Evolutionary conservation across 2,888 invertebrate species (phyloP).

Genomic region (Anticlea derivata): DNA sequence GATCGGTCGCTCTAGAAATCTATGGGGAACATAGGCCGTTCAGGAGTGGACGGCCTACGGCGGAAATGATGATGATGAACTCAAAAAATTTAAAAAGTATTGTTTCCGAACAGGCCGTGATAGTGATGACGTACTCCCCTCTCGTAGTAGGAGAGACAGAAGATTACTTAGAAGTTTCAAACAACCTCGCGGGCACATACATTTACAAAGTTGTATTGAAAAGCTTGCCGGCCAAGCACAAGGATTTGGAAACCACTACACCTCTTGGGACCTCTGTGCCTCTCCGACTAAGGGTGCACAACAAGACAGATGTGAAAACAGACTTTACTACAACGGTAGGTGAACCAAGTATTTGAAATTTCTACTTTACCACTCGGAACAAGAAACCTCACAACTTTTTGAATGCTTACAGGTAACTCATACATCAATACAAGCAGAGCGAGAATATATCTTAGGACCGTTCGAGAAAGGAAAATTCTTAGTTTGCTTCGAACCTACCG

Average conservation of each 20-base stretch:
- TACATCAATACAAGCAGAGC: slow-evolving; percentile 60
- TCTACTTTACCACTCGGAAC: too few species aligned
- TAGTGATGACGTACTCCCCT: slow-evolving; percentile 66
- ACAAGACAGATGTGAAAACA: slow-evolving; percentile 57
- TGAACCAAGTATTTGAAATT: neutral
- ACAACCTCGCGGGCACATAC: slow-evolving; percentile 60
- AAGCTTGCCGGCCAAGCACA: slow-evolving; percentile 71
- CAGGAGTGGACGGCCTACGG: too few species aligned
- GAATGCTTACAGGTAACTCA: slow-evolving; percentile 57
- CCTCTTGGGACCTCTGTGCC: slow-evolving; percentile 60
- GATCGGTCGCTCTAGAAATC: too few species aligned
- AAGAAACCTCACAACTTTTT: too few species aligned
- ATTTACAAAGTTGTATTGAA: slow-evolving; percentile 62
- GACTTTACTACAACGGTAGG: slow-evolving; percentile 59
- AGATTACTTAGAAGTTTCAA: slow-evolving; percentile 61
- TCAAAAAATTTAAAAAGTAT: neutral
- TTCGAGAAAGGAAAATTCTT: slow-evolving; percentile 70
- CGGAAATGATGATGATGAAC: too few species aligned
- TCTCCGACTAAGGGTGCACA: slow-evolving; percentile 65
- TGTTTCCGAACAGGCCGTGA: slow-evolving; percentile 50
- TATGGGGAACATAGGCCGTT: too few species aligned
- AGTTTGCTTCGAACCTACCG: slow-evolving; percentile 69
- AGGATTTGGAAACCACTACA: slow-evolving; percentile 59
- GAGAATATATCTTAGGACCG: slow-evolving; percentile 54
- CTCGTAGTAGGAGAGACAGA: slow-evolving; percentile 65